These are phyloP conservation scores for Caenorhabditis brenneri DNA, from an alignment of 1,140 invertebrate genomes.

Conservation along the genomic window DNA sequence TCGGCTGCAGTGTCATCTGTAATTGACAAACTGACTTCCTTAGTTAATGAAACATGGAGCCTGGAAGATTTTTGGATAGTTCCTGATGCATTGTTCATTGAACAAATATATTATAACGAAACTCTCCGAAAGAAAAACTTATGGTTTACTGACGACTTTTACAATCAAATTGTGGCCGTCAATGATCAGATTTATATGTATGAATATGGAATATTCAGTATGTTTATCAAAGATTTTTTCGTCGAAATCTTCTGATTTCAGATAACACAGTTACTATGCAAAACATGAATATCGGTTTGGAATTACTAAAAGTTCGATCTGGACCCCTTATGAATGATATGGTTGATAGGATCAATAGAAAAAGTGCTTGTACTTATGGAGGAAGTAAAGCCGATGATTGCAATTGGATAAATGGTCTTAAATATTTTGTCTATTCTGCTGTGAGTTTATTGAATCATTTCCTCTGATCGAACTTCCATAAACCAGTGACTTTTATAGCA, in stretches of 20 bases:
- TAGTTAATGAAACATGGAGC: conserved; percentile 1
- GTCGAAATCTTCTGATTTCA: not conserved
- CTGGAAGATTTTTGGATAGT: conserved; percentile 46
- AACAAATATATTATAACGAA: conserved; percentile 3
- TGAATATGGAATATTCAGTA: conserved; percentile 49
- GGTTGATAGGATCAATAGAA: conserved; percentile 33
- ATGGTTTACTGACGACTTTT: conserved; percentile 21
- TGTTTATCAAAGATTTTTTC: not conserved
- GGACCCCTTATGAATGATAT: conserved; percentile 47
- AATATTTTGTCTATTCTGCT: conserved; percentile 50
- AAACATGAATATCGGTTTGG: conserved; percentile 30
- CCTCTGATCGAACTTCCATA: too few species aligned
- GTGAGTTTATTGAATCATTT: not conserved
- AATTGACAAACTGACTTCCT: not conserved
- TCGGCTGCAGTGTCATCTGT: not conserved
- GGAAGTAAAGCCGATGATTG: conserved; percentile 2
- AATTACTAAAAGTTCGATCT: conserved; percentile 42
- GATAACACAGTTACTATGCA: conserved; percentile 37
- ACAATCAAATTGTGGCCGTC: conserved; percentile 26
- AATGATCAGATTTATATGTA: conserved; percentile 48
- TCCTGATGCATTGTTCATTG: conserved; percentile 42
- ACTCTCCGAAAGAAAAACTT: not conserved
- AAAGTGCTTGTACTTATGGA: conserved; percentile 7
- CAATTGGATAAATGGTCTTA: conserved; percentile 41
- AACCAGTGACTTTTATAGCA: conserved; percentile 23